Conservation (phyloP, 2,888 invertebrate genomes). For the Tipula confusa region DNA sequence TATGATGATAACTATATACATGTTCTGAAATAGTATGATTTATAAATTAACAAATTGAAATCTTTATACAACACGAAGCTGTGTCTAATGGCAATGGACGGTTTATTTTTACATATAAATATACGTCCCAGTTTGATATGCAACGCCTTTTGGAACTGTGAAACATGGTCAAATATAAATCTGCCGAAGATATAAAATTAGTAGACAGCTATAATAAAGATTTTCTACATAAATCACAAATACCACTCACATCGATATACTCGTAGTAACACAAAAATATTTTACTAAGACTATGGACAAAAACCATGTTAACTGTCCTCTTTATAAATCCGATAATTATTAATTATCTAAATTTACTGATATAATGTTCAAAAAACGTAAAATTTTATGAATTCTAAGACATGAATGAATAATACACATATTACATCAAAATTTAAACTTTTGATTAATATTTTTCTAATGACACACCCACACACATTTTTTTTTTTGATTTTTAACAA, state of each 20-base stretch:
- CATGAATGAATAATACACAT: background rate
- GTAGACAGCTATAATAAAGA: background rate
- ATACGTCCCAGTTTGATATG: background rate
- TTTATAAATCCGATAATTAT: background rate
- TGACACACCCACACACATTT: background rate
- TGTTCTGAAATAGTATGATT: background rate
- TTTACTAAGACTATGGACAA: background rate
- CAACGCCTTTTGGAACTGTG: background rate
- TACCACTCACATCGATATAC: too few relatives aligned
- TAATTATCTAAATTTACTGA: background rate
- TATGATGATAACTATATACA: background rate
- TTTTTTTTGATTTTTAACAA: background rate
- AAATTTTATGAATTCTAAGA: background rate
- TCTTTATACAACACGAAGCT: background rate
- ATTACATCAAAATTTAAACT: background rate
- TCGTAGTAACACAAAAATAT: too few relatives aligned
- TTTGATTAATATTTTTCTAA: slow-evolving; percentile 25
- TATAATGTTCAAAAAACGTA: background rate
- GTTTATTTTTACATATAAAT: background rate
- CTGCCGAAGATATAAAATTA: background rate
- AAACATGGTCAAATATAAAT: background rate
- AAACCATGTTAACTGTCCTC: background rate
- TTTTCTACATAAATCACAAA: too few relatives aligned
- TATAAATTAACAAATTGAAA: background rate
- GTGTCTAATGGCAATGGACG: background rate